Evolutionary conservation across 2,797 vertebrate genomes (phyloP).

Genomic region (Ptychobarbus kaznakovi): DNA sequence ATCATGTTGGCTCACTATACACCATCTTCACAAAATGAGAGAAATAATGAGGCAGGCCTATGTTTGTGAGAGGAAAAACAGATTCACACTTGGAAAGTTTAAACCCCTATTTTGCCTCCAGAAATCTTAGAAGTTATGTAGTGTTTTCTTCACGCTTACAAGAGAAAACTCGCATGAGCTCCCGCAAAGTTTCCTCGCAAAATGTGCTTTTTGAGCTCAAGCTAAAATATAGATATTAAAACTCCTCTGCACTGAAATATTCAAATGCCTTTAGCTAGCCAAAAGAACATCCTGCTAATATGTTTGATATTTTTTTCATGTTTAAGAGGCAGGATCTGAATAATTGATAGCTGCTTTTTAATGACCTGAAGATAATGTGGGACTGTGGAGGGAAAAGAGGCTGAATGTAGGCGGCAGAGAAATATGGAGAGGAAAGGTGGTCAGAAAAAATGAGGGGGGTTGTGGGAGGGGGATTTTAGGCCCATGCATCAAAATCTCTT

Average conservation of each 20-base stretch:
- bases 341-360: slow-evolving; percentile 56
- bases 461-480: slow-evolving; percentile 25
- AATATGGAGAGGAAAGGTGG: slow-evolving; percentile 38
- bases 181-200: slow-evolving; percentile 15
- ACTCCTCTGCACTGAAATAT: slow-evolving; percentile 43
- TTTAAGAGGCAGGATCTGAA: slow-evolving; percentile 55
- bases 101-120: slow-evolving; percentile 29
- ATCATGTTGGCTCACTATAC: neutral
- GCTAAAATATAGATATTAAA: slow-evolving; percentile 51
- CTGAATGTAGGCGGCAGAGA: slow-evolving; percentile 1
- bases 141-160: neutral
- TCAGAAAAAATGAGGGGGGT: neutral
- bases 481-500: slow-evolving; percentile 42
- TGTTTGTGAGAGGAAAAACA: slow-evolving; percentile 35
- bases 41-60: slow-evolving; percentile 37
- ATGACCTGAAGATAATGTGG: slow-evolving; percentile 54
- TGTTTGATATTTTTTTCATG: slow-evolving; percentile 54
- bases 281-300: slow-evolving; percentile 47
- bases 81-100: slow-evolving; percentile 8
- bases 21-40: slow-evolving; percentile 3
- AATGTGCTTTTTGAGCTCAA: slow-evolving; percentile 11
- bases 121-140: slow-evolving; percentile 31
- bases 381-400: slow-evolving; percentile 32
- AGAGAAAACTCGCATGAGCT: slow-evolving; percentile 31
- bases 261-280: slow-evolving; percentile 42